phyloP scores from a whole-genome alignment of 2,797 vertebrate genomes.

The Vipera latastei region DNA sequence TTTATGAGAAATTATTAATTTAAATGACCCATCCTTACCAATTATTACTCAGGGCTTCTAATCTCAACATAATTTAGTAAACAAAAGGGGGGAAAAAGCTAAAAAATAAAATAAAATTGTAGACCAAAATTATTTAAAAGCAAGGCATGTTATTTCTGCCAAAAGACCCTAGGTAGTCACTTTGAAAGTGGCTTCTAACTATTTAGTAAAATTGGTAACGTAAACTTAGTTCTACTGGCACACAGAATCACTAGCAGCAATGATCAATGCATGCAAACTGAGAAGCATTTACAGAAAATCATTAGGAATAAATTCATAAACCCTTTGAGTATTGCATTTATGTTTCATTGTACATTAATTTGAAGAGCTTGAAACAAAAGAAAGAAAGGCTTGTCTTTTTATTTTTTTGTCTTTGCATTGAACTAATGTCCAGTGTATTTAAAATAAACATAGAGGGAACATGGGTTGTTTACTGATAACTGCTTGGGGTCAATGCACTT shows the following conservation, averaged over 20 bases:
- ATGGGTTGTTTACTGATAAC: conserved; percentile 49
- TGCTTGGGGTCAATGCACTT: conserved; percentile 46
- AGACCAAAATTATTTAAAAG: conserved; percentile 59
- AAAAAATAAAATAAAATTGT: conserved; percentile 51
- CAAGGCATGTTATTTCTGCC: conserved; percentile 67
- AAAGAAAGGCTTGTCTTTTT: conserved; percentile 46
- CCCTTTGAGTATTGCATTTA: conserved; percentile 83
- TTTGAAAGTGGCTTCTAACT: conserved; percentile 82
- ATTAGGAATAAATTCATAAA: conserved; percentile 79
- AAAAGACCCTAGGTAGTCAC: conserved; percentile 72
- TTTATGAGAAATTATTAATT: conserved; percentile 59
- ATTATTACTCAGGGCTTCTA: conserved; percentile 80
- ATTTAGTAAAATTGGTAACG: conserved; percentile 79
- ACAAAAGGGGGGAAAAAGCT: conserved; percentile 25
- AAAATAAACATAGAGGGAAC: conserved; percentile 46
- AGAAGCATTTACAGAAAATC: conserved; percentile 92
- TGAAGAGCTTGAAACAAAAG: conserved; percentile 65
- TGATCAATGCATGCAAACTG: conserved; percentile 89
- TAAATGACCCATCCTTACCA: conserved; percentile 70
- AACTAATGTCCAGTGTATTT: conserved; percentile 52
- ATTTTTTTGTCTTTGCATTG: conserved; percentile 33
- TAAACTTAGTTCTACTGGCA: conserved; percentile 85
- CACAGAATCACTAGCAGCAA: conserved; percentile 90
- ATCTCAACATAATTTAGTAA: conserved; percentile 65
- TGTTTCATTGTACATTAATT: conserved; percentile 67